These are phyloP conservation scores for Isichthys henryi DNA, from an alignment of 2,113 vertebrate species.

Conservation along the genomic window DNA sequence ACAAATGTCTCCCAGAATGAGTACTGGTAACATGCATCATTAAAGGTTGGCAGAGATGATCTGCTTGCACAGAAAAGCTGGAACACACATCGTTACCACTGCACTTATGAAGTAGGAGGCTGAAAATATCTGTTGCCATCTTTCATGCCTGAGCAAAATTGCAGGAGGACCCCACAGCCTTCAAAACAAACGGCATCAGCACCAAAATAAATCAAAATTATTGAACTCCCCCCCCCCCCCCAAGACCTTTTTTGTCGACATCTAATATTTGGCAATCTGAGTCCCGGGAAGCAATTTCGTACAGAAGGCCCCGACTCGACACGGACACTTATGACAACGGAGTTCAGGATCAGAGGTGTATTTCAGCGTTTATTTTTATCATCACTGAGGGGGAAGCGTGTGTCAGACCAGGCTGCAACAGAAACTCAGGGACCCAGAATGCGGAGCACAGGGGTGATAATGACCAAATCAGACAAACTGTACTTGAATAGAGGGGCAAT, in stretches of 20 bases:
- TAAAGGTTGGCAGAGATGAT: background rate
- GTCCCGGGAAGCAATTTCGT: background rate
- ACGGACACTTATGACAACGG: background rate
- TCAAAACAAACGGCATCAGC: background rate
- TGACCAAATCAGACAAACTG: background rate
- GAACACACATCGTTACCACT: background rate
- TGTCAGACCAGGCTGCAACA: background rate
- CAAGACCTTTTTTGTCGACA: background rate
- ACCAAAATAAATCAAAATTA: background rate
- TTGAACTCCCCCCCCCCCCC: background rate
- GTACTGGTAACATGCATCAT: background rate
- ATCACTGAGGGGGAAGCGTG: background rate
- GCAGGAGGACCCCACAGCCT: background rate
- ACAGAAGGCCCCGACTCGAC: background rate
- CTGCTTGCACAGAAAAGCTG: background rate
- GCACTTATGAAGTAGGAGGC: background rate
- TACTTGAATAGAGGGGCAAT: background rate
- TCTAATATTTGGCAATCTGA: background rate
- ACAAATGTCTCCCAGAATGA: background rate
- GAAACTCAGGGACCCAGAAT: background rate
- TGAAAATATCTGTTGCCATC: background rate
- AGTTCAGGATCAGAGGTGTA: background rate
- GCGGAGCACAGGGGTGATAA: background rate
- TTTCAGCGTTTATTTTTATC: background rate
- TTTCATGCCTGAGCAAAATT: conserved; percentile 6